Evolutionary conservation across 2,888 invertebrate genomes (phyloP), one percentile per base, ranked within the genome.

Genomic region (Neoitamus cyanurus): DNA sequence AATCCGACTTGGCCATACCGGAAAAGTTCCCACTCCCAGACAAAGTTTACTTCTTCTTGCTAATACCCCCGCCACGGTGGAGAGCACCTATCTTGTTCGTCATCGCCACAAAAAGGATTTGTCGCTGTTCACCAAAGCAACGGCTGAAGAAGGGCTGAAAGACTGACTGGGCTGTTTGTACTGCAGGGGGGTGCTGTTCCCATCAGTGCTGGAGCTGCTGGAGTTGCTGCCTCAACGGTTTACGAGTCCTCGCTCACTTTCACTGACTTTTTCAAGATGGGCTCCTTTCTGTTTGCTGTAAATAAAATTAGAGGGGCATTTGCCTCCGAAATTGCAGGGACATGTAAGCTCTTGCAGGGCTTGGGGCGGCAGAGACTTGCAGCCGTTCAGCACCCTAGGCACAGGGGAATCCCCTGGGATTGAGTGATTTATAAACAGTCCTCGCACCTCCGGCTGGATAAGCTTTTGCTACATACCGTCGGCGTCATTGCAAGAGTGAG

Each of bases 401-500:
- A 78, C 30, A 31, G 78, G 9, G 42, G 25, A 31, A 58, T 58
- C 80, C 58, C 34, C 48, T 31, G 80, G 80, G 80, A 80, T 80
- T 80, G 80, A 80, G 80, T 80, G 80, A 80, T 80, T 80, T 80
- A 80, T 80, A 80, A 80, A 68, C 80, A 68, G 31, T 34, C 37
- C 30, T 80, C 58, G 31, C 77, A 77, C 42, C 28, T 77, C 46
- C 7, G 75, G 5, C 77, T 25, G 77, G 42, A 77, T 80, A 20
- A 34, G 68, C 80, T 58, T 80, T 80, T 58, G 58, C 58, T 58
- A 34, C 9, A 58, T 80, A 34, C 58, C 20, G 48, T 2, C 25
- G 25, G 34, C 30, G 31, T 31, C 68, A 15, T 58, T 80, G 48
- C 28, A 58, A 48, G 30, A 80, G 31, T 58, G n/a, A 58, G 58